phyloP scores from a whole-genome alignment of 2,888 invertebrate species.

The Himalopsyche tibetana region DNA sequence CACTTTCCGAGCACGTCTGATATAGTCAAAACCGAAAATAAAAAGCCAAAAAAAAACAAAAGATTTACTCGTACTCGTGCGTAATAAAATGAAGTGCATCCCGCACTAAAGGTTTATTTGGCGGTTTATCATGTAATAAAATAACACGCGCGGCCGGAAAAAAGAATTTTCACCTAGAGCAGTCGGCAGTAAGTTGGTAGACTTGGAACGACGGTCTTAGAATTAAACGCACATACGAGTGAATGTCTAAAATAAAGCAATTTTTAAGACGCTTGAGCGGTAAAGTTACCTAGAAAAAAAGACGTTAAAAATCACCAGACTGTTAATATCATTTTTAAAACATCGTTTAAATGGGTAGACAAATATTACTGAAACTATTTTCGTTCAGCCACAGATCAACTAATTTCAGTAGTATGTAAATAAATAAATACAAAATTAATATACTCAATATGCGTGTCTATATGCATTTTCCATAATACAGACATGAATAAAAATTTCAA shows the following conservation, averaged over 20 bases:
- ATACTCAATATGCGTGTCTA: no score
- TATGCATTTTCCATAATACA: no score
- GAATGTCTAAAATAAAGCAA: slow-evolving; percentile 7
- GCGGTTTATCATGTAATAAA: slow-evolving; percentile 49
- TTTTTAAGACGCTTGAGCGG: not conserved
- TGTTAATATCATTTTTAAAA: no score
- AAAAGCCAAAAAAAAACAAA: slow-evolving; percentile 35
- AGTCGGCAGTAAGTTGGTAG: slow-evolving; percentile 17
- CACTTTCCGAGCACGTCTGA: slow-evolving; percentile 9
- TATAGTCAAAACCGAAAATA: slow-evolving; percentile 43
- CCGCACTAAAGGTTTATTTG: slow-evolving; percentile 46
- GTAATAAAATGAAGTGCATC: slow-evolving; percentile 48
- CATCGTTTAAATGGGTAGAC: no score
- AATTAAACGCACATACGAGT: slow-evolving; percentile 47
- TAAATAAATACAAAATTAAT: no score
- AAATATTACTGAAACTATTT: no score
- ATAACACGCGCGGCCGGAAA: slow-evolving; percentile 41
- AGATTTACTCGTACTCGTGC: slow-evolving; percentile 41
- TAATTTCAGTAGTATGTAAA: no score
- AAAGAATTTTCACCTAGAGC: slow-evolving; percentile 36
- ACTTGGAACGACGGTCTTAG: slow-evolving; percentile 33
- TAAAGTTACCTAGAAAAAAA: not conserved
- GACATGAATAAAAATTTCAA: no score
- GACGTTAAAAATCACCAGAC: no score
- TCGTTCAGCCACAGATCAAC: no score